phyloP scores from a whole-genome alignment of 1,140 invertebrate species.

The Saccostrea glomerata region DNA sequence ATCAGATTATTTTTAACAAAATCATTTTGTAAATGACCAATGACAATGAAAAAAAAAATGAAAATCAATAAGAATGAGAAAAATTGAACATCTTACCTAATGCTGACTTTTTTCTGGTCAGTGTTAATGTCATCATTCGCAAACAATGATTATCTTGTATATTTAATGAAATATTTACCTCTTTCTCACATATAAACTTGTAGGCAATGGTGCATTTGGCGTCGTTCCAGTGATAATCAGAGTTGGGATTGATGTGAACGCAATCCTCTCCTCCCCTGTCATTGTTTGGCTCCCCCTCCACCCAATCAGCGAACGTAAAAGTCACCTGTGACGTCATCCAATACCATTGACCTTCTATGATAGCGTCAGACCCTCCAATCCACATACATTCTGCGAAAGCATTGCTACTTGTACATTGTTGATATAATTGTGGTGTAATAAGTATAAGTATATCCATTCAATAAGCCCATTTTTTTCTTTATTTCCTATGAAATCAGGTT shows the following conservation, averaged over 20 bases:
- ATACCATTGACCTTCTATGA: neutral
- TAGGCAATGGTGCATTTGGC: neutral
- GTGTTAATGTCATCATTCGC: too few relatives aligned
- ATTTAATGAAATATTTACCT: neutral
- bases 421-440: neutral
- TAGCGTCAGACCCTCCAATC: constrained; percentile 20
- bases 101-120: too few relatives aligned
- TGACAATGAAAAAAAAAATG: too few relatives aligned
- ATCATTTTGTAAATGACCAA: too few relatives aligned
- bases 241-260: neutral
- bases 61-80: too few relatives aligned
- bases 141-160: too few relatives aligned
- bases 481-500: too few relatives aligned
- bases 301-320: neutral
- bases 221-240: neutral
- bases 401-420: neutral
- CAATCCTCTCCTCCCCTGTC: neutral
- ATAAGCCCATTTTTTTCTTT: too few relatives aligned
- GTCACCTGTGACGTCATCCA: constrained; percentile 1
- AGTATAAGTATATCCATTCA: too few relatives aligned
- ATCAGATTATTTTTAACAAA: too few relatives aligned
- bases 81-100: too few relatives aligned
- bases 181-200: neutral
- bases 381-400: neutral
- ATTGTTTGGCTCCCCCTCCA: constrained; percentile 6